Base-by-base conservation (phyloP, 2,888 invertebrate genomes). In the Pterostichus madidus region DNA sequence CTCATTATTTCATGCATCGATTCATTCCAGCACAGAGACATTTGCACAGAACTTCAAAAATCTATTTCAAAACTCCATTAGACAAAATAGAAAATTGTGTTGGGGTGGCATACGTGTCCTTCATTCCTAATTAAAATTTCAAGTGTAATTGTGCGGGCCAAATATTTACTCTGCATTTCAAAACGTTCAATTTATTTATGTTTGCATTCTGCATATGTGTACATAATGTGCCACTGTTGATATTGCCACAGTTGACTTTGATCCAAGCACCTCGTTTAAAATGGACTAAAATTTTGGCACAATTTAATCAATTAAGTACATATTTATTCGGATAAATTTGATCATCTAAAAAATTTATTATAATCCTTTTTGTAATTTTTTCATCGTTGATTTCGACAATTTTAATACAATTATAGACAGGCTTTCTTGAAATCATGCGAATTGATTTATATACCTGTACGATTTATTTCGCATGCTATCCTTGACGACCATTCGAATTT, bases 121-220 rank as follows among this genome's bases (percentile, higher is more conserved):
- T 49, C 81, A 75, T 75, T 75, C 59, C 81, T 56, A 81, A 81
- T 81, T 81, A 81, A 81, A 81, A 81, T 81, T 81, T 81, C 80
- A 81, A 81, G 80, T 73, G 73, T 81, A 81, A 81, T 81, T 81
- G 80, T 56, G 80, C 73, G 59, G 59, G 35, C 31, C 75, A 81
- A 81, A 81, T 81, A 75, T 81, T 81, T 81, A 61, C 75, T 61
- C 56, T 81, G 81, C 81, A 75, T 81, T 81, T 75, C 75, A 81
- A 81, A 81, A 81, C 49, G 81, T 81, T 81, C 81, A 81, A 81
- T 81, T 81, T 81, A 81, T 81, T 81, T 81, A 81, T 81, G 61
- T 81, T 81, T 81, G 81, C 75, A 39, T 81, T 73, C 56, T 81
- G 80, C 61, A 46, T 61, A 59, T 46, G 61, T 75, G 31, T 75